Percentiles rank a stretch among this genome's conserved stretches.
Conservation (phyloP, 1,140 invertebrate genomes). For the Aethina tumida region DNA sequence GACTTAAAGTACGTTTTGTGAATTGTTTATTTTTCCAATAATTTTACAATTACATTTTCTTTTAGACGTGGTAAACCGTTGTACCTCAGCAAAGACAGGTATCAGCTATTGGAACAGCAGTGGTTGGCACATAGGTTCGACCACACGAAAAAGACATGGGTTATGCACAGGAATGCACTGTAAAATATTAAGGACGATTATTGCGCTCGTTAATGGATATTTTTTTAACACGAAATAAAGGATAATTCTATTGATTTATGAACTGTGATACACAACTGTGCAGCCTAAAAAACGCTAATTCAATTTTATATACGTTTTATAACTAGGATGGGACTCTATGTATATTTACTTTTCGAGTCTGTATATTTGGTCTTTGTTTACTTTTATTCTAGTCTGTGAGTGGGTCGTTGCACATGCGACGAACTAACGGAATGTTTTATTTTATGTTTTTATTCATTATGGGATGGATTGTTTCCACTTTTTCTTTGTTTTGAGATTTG, state of each 20-base stretch:
- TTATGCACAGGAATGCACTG: slow-evolving; percentile 77
- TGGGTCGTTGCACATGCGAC: too few relatives aligned
- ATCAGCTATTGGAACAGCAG: slow-evolving; percentile 83
- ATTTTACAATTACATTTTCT: slow-evolving; percentile 1
- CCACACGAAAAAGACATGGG: slow-evolving; percentile 84
- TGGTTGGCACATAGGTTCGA: slow-evolving; percentile 93
- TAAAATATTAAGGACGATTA: slow-evolving; percentile 34
- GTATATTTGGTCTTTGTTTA: too few relatives aligned
- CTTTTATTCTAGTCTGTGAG: too few relatives aligned
- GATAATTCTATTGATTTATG: slow-evolving; percentile 8
- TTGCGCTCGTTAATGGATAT: background rate
- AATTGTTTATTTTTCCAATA: background rate
- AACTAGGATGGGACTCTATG: too few relatives aligned
- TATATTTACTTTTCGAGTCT: too few relatives aligned
- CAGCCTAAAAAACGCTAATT: too few relatives aligned
- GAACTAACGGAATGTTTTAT: too few relatives aligned
- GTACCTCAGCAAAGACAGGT: slow-evolving; percentile 82
- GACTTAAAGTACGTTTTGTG: slow-evolving; percentile 77
- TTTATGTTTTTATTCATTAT: too few relatives aligned
- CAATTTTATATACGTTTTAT: too few relatives aligned
- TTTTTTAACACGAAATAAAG: slow-evolving; percentile 2
- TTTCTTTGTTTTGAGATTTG: too few relatives aligned
- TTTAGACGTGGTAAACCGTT: slow-evolving; percentile 88
- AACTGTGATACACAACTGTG: slow-evolving; percentile 10
- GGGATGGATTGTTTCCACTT: too few relatives aligned